These are phyloP conservation scores for Parauchenoglanis ngamensis DNA, from an alignment of 2,797 vertebrate genomes.

Conservation along the genomic window DNA sequence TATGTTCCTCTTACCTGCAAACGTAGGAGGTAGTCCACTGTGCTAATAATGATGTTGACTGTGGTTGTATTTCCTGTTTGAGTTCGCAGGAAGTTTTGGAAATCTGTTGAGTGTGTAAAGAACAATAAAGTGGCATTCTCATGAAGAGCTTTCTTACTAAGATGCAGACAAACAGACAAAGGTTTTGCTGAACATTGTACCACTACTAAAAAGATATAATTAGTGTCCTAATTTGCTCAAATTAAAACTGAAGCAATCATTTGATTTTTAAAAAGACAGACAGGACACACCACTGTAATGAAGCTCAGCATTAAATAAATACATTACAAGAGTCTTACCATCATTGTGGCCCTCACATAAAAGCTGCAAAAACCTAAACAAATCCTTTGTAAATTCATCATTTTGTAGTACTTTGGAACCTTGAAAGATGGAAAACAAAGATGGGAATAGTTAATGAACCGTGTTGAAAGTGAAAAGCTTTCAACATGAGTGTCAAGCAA, in stretches of 20 bases:
- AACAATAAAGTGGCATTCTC: constrained; percentile 15
- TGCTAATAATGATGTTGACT: constrained; percentile 98
- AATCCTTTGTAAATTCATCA: constrained; percentile 96
- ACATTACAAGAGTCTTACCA: constrained; percentile 75
- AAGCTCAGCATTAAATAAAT: neutral
- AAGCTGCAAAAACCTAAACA: constrained; percentile 98
- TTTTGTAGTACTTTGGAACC: constrained; percentile 98
- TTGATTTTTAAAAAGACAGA: neutral
- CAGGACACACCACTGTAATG: neutral
- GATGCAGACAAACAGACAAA: neutral
- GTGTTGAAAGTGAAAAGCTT: constrained; percentile 47
- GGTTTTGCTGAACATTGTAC: neutral
- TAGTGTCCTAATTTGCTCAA: neutral
- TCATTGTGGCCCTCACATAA: constrained; percentile 98
- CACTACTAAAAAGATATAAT: neutral
- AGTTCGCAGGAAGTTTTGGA: constrained; percentile 97
- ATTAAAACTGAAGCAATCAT: neutral
- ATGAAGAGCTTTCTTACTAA: neutral
- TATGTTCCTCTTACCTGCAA: constrained; percentile 82
- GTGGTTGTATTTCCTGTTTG: constrained; percentile 98
- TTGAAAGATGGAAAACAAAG: constrained; percentile 60
- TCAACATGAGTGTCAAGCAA: constrained; percentile 66
- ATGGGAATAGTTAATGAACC: constrained; percentile 20
- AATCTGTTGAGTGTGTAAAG: constrained; percentile 76
- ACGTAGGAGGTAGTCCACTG: constrained; percentile 95